Percentiles rank a stretch among this genome's conserved stretches.
Evolutionary conservation across 1,140 invertebrate genomes (phyloP).

Genomic region (Drosophila leontia): DNA sequence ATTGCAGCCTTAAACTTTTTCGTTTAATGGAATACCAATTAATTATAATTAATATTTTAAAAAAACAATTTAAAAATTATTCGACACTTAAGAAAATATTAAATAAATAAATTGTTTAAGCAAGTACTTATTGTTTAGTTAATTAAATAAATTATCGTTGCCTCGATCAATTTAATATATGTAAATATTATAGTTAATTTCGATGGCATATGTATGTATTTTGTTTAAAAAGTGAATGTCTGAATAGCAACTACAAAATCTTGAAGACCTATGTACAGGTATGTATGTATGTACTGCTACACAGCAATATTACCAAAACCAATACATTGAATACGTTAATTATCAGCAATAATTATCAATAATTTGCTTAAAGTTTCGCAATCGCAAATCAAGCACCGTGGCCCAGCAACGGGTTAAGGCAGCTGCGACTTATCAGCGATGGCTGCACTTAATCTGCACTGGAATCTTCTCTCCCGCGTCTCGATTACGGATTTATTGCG

Average conservation of each 20-base stretch:
- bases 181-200: not conserved
- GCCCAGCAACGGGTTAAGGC: slow-evolving; percentile 31
- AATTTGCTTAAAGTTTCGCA: not conserved
- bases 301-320: too few relatives aligned
- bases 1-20: not conserved
- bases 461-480: slow-evolving; percentile 25
- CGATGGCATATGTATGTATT: not conserved
- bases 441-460: slow-evolving; percentile 26
- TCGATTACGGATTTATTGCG: slow-evolving; percentile 40
- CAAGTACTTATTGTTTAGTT: too few relatives aligned
- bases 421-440: slow-evolving; percentile 12
- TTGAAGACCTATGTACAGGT: not conserved
- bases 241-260: not conserved
- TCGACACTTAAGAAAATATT: not conserved
- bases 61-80: not conserved
- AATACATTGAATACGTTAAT: not conserved
- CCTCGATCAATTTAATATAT: not conserved
- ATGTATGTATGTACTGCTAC: not conserved
- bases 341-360: slow-evolving; percentile 4
- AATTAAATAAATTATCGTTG: too few relatives aligned
- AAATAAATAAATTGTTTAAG: not conserved
- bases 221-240: not conserved
- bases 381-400: slow-evolving; percentile 7
- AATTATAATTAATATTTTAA: slow-evolving; percentile 2
- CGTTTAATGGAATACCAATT: slow-evolving; percentile 7